Evolutionary conservation across 2,113 vertebrate genomes (phyloP).

Genomic region (Lophochroa leadbeateri): DNA sequence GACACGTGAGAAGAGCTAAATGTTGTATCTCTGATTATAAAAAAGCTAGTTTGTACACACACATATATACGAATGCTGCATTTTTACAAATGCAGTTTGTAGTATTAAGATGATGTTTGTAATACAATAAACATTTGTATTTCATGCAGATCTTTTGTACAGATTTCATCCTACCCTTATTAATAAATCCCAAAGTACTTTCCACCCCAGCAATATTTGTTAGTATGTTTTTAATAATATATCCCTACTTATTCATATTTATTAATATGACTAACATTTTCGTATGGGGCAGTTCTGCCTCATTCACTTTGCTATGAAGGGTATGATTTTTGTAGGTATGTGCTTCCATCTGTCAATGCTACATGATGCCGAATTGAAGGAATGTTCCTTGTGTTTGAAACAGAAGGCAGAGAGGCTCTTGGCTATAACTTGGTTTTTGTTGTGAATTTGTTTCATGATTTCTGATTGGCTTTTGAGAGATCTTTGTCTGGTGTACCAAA

Average conservation of each 20-base stretch:
- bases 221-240: background rate
- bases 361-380: slow-evolving; percentile 50
- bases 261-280: slow-evolving; percentile 1
- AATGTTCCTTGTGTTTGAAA: slow-evolving; percentile 66
- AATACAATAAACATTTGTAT: background rate
- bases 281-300: background rate
- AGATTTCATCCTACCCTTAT: background rate
- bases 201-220: background rate
- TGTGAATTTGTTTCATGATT: slow-evolving; percentile 53
- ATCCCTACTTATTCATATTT: background rate
- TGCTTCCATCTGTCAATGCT: slow-evolving; percentile 61
- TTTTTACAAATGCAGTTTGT: background rate
- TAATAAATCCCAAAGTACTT: background rate
- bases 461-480: slow-evolving; percentile 53
- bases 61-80: background rate
- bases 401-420: slow-evolving; percentile 63
- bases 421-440: slow-evolving; percentile 58
- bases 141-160: background rate
- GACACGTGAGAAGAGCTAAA: background rate
- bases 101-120: background rate
- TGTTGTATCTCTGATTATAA: background rate
- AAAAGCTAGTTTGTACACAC: background rate
- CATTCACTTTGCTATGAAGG: slow-evolving; percentile 14
- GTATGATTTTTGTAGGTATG: slow-evolving; percentile 58
- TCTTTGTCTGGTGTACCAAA: slow-evolving; percentile 40